Evolutionary conservation across 2,113 vertebrate species (phyloP), one percentile per base, ranked within the genome.

Genomic region (Eubucco bourcierii): DNA sequence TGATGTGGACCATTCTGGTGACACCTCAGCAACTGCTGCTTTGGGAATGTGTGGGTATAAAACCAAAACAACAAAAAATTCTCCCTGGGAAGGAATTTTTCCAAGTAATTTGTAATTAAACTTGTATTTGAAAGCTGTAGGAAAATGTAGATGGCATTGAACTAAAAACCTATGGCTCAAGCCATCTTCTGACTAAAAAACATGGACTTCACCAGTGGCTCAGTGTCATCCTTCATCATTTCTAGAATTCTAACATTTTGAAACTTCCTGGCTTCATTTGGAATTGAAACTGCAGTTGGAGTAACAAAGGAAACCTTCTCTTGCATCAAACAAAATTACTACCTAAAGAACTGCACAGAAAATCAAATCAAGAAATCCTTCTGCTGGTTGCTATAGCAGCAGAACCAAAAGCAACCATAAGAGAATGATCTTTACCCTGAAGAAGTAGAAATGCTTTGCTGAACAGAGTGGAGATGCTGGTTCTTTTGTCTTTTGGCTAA

Each of bases 341-440:
- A 56, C 60, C 72, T 80, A 83, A 93, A 90, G 23, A 92, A 56
- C 47, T 60, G 37, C 73, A 59, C 23, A 59, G 56, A 23, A n/a
- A 63, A 79, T 77, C 88, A 65, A 50, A 50, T 12, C 23, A 7
- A 52, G 50, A 52, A 25, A 87, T 46, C 29, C 20, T 14, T 65
- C 10, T 72, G 25, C n/a, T 91, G 28, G 90, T 93, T 94, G 91
- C 95, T 94, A 96, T 95, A 93, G 87, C 91, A 95, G 79, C 89
- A 92, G 53, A 92, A 90, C 82, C 29, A 90, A 77, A 94, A 90
- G n/a, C 80, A 93, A 18, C 59, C 70, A 63, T 79, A 79, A 79
- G 8, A 78, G 47, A 88, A 76, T 87, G 67, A 82, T 94, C 70
- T 90, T 93, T 90, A 92, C 80, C 92, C 75, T 7, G 10, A 84